Evolutionary conservation across 1,140 invertebrate genomes (phyloP), one percentile per base, ranked within the genome.

Genomic region (Meloidogyne chitwoodi): DNA sequence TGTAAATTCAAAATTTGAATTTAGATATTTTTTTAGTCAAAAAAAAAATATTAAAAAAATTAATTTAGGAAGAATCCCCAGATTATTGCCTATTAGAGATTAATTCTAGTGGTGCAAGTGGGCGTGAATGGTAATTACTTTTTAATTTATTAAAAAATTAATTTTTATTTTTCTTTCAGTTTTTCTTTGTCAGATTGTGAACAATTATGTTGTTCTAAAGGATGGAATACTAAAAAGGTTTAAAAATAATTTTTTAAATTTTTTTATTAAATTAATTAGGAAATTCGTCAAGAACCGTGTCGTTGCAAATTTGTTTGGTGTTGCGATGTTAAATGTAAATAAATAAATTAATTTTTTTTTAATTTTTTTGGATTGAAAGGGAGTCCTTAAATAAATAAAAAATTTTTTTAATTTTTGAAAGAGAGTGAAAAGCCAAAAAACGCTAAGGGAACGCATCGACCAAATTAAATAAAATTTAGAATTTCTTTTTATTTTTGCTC

Each of bases 221-320:
- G 83, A 12, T 86, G 77, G 76, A 76, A 67, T 10, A 77, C 75
- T 24, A 41, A 75, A 34, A 66, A 73, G 19, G 77, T 79, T 69
- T n/a, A 56, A 56, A 56, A 56, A 56, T n/a, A n/a, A 19, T 48
- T 48, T 3, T 19, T 19, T 56, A n/a, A n/a, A n/a, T 56, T 8
- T 56, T 56, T n/a, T 56, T n/a, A n/a, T 41, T n/a, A n/a, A n/a
- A n/a, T n/a, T n/a, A n/a, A n/a, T n/a, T n/a, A 81, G 86, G 72
- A 84, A 87, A 41, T 73, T 24, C 56, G 71, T 10, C 71, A 73
- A 38, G 87, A 89, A 77, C 79, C 87, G 24, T 92, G 92, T 83
- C 90, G 91, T 76, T 92, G 92, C 86, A 90, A 89, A 72, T 91
- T 92, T 82, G 84, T 89, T 48, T 92, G 91, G 91, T 92, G 91